Evolutionary conservation across 30 jellyfish, hydroid and myxozoan species (phyloP).

Genomic region (Pelagia noctiluca): DNA sequence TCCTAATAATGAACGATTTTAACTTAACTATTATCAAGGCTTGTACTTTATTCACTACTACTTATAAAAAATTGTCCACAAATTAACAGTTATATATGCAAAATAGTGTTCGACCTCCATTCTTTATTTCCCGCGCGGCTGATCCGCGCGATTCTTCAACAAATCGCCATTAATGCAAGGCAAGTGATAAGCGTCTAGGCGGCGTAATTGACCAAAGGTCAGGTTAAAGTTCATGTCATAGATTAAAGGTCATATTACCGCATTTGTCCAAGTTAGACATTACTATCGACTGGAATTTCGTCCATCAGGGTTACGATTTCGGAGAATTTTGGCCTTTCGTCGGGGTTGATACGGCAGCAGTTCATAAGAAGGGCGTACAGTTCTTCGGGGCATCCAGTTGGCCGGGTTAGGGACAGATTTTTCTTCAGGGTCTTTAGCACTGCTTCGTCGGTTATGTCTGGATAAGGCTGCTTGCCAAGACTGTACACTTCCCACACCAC

Average conservation of each 20-base stretch:
- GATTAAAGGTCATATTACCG: background rate
- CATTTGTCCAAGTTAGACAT: constrained; percentile 30
- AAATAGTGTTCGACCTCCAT: too few relatives aligned
- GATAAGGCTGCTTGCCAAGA: constrained; percentile 78
- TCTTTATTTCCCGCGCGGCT: too few relatives aligned
- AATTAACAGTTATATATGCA: too few relatives aligned
- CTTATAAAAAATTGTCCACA: too few relatives aligned
- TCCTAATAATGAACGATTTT: too few relatives aligned
- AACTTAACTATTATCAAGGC: too few relatives aligned
- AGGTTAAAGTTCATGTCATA: constrained; percentile 1
- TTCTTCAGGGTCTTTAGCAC: constrained; percentile 63
- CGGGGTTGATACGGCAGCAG: constrained; percentile 78
- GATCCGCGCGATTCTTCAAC: too few relatives aligned
- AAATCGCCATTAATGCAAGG: too few relatives aligned
- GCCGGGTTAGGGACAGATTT: constrained; percentile 57
- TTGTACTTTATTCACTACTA: too few relatives aligned
- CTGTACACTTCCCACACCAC: constrained; percentile 90
- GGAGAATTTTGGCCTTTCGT: constrained; percentile 83
- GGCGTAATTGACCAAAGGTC: too few relatives aligned
- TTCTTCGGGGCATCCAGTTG: constrained; percentile 62
- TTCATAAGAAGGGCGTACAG: constrained; percentile 55
- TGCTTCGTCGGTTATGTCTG: constrained; percentile 71
- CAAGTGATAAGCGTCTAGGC: too few relatives aligned
- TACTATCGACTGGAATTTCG: constrained; percentile 79
- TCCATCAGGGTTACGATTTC: constrained; percentile 68